Conservation (phyloP, 2,888 invertebrate species). For the Yponomeuta sedellus region DNA sequence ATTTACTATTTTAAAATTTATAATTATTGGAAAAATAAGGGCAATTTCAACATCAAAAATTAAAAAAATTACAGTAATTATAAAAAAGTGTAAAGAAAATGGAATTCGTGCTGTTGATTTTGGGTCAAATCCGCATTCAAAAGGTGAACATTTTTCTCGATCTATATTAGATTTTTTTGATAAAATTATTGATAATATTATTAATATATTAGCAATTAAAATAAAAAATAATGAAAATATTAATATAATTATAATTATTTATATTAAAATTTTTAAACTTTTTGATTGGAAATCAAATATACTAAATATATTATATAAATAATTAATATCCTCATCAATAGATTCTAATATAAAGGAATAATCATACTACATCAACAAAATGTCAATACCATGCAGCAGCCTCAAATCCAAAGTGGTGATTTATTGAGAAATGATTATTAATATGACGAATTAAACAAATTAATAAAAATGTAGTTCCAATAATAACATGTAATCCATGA, state of each 20-base stretch:
- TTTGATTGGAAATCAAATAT: constrained; percentile 85
- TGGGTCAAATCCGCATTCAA: constrained; percentile 72
- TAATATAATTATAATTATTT: constrained; percentile 72
- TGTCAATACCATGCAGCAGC: constrained; percentile 63
- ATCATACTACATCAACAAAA: constrained; percentile 56
- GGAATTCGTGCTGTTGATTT: constrained; percentile 54
- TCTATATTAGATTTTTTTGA: constrained; percentile 77
- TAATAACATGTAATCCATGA: constrained; percentile 84
- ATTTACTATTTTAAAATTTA: constrained; percentile 45
- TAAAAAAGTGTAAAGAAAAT: constrained; percentile 74
- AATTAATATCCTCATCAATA: constrained; percentile 81
- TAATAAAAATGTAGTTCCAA: constrained; percentile 56
- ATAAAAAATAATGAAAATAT: constrained; percentile 46
- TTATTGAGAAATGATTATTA: constrained; percentile 48
- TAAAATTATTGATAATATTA: constrained; percentile 65
- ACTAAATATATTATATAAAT: constrained; percentile 82
- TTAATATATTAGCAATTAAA: constrained; percentile 61
- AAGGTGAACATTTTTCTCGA: constrained; percentile 80
- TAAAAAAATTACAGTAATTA: constrained; percentile 82
- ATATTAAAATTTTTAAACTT: constrained; percentile 76
- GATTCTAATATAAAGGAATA: constrained; percentile 73
- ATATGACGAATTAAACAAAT: constrained; percentile 47
- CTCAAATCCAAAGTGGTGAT: constrained; percentile 58
- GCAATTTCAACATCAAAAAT: constrained; percentile 85
- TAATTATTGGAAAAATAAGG: constrained; percentile 77